phyloP scores from a whole-genome alignment of 2,888 invertebrate species.

The Chrysodeixis includens region DNA sequence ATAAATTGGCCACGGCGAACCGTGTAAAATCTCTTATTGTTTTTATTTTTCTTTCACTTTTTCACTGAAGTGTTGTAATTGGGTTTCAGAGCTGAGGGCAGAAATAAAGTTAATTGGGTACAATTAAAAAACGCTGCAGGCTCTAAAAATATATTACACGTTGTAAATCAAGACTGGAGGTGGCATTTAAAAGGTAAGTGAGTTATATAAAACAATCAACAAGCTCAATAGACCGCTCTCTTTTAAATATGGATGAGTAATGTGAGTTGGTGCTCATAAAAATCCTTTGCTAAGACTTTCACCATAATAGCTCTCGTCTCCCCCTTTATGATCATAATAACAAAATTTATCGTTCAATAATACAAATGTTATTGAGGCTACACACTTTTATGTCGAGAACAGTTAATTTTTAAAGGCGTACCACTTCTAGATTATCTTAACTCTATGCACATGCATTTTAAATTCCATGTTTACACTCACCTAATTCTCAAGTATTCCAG shows the following conservation, averaged over 20 bases:
- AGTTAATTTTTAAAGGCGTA: neutral
- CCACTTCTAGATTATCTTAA: slow-evolving; percentile 49
- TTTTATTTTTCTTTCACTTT: slow-evolving; percentile 66
- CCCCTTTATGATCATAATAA: neutral
- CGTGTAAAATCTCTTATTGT: slow-evolving; percentile 62
- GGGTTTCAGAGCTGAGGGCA: slow-evolving; percentile 70
- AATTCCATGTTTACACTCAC: slow-evolving; percentile 63
- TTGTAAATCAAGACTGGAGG: slow-evolving; percentile 63
- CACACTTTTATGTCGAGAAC: neutral
- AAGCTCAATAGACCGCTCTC: slow-evolving; percentile 2
- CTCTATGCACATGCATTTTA: slow-evolving; percentile 34
- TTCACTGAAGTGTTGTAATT: slow-evolving; percentile 73
- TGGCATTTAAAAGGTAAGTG: slow-evolving; percentile 39
- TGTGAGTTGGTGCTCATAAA: neutral
- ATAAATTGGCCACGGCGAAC: slow-evolving; percentile 45
- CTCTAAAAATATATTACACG: slow-evolving; percentile 69
- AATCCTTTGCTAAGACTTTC: slow-evolving; percentile 2
- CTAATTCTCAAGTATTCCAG: slow-evolving; percentile 64
- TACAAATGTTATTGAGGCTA: neutral
- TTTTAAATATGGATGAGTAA: neutral
- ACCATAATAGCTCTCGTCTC: neutral
- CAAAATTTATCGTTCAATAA: neutral
- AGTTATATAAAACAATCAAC: slow-evolving; percentile 30
- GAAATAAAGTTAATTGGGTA: slow-evolving; percentile 80
- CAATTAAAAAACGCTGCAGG: slow-evolving; percentile 79